These are phyloP conservation scores for Hoplias malabaricus DNA, from an alignment of 2,113 vertebrate genomes.

Conservation along the genomic window DNA sequence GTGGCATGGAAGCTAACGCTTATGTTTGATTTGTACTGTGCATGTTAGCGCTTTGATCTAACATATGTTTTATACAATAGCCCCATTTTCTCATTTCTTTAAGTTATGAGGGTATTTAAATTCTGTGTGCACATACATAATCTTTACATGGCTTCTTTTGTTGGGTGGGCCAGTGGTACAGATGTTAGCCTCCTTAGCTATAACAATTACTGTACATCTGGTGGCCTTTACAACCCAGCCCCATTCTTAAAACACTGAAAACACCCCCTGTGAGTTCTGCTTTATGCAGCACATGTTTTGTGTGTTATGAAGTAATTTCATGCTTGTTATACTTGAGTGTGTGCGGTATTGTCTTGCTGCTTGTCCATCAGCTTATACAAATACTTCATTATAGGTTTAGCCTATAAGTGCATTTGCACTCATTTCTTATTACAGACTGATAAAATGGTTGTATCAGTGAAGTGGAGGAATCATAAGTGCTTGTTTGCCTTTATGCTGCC, in stretches of 20 bases:
- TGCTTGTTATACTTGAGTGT: not conserved
- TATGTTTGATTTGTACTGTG: not conserved
- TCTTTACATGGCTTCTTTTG: not conserved
- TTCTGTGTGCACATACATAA: not conserved
- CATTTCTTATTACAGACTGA: not conserved
- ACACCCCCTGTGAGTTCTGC: not conserved
- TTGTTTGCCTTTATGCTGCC: too few relatives aligned
- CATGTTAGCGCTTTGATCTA: not conserved
- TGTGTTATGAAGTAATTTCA: not conserved
- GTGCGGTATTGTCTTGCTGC: not conserved
- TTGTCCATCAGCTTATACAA: not conserved
- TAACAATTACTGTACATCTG: conserved; percentile 12
- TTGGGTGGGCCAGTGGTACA: not conserved
- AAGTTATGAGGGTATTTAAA: not conserved
- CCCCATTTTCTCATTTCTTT: not conserved
- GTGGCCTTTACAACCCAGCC: conserved; percentile 3
- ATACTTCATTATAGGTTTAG: not conserved
- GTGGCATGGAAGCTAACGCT: not conserved
- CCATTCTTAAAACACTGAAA: not conserved
- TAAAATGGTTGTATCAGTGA: not conserved
- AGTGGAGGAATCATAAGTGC: not conserved
- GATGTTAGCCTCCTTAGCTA: not conserved
- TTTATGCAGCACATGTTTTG: conserved; percentile 5
- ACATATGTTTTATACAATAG: not conserved
- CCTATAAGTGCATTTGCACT: not conserved